Percentiles rank a stretch among this genome's conserved stretches.
These are phyloP conservation scores for Oxyruncus cristatus DNA, from an alignment of 2,113 vertebrate species.

Conservation along the genomic window DNA sequence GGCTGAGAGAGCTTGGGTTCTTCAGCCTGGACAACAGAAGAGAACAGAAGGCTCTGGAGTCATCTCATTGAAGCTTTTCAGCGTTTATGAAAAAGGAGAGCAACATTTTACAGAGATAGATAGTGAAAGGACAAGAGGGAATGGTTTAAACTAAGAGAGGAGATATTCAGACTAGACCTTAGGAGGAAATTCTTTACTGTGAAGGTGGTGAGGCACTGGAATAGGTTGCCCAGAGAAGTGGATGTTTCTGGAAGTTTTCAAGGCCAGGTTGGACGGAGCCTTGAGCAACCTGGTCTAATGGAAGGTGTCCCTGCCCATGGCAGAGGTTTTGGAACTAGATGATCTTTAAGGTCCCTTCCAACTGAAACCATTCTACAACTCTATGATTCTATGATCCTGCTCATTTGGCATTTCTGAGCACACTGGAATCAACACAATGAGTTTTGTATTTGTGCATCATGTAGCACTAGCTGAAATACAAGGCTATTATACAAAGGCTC, in stretches of 20 bases:
- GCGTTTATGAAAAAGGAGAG: not conserved
- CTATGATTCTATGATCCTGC: not conserved
- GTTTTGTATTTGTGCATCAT: not conserved
- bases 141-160: not conserved
- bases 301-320: not conserved
- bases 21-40: not conserved
- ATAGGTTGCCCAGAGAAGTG: not conserved
- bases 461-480: not conserved
- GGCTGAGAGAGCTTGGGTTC: not conserved
- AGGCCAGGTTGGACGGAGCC: not conserved
- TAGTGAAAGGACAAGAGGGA: not conserved
- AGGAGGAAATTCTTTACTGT: not conserved
- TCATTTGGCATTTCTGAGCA: not conserved
- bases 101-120: too few relatives aligned
- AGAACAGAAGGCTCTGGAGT: not conserved
- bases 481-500: accelerated
- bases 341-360: not conserved
- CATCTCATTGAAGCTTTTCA: not conserved
- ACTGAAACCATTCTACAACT: not conserved
- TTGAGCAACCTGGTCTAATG: not conserved
- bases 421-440: not conserved
- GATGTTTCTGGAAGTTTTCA: not conserved
- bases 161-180: not conserved
- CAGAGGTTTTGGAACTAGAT: not conserved
- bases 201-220: not conserved